These are phyloP conservation scores for Sprattus sprattus DNA, from an alignment of 2,113 vertebrate genomes.

Conservation along the genomic window DNA sequence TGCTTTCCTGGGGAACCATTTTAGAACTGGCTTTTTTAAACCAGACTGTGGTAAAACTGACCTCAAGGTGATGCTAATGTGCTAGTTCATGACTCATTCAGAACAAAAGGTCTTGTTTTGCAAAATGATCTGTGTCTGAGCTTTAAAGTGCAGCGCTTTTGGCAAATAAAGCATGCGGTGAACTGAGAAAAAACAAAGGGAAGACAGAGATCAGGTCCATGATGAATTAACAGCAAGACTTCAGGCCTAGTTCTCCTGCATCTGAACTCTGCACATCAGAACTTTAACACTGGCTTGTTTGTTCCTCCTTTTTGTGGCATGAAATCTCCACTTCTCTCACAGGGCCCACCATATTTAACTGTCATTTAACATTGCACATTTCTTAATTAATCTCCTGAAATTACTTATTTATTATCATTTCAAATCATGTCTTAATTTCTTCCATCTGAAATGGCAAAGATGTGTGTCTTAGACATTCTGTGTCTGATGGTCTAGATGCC, in stretches of 20 bases:
- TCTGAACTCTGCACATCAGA: not conserved
- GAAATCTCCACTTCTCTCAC: not conserved
- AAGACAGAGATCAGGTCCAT: not conserved
- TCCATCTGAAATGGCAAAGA: too few relatives aligned
- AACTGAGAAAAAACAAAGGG: not conserved
- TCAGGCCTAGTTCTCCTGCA: not conserved
- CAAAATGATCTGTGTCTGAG: not conserved
- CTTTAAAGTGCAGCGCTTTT: not conserved
- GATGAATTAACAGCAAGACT: not conserved
- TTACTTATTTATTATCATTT: not conserved
- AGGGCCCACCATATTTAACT: not conserved
- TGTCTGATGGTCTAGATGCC: not conserved
- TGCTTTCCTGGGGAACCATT: too few relatives aligned
- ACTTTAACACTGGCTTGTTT: not conserved
- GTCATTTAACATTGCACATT: not conserved
- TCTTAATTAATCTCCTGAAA: not conserved
- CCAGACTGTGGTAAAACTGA: not conserved
- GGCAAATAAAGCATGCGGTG: not conserved
- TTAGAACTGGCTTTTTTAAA: not conserved
- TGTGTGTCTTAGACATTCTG: too few relatives aligned
- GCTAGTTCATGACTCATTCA: not conserved
- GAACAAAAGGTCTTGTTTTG: not conserved
- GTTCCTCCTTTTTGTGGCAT: not conserved
- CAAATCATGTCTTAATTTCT: not conserved
- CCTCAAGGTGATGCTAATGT: not conserved